Base-by-base conservation (phyloP, 2,888 invertebrate genomes). In the Dasypolia templi region DNA sequence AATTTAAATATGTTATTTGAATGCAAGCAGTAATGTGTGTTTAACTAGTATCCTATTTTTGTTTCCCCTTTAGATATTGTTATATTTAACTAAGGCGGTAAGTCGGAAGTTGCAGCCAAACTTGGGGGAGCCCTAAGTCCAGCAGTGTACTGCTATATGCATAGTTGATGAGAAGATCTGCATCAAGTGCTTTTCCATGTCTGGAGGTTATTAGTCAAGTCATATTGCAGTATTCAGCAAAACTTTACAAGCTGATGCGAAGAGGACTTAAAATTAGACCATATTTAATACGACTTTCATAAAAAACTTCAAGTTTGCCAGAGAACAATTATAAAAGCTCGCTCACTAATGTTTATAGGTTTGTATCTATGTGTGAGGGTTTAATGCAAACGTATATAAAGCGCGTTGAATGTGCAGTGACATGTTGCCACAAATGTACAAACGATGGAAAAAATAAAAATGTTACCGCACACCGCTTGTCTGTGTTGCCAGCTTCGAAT, bases 361-460 rank as follows among this genome's bases (percentile, higher is more conserved):
- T 5, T 9, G 35, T 63, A 1, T 65, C 42, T 68, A 61, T 49
- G 66, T 67, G 72, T 19, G 66, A 46, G 70, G 67, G 55, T 87
- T 86, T 87, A 86, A 87, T 87, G 86, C 79, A 78, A 87, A 83
- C 87, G 79, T 82, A 83, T 87, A 87, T 87, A 87, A 87, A 87
- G 84, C 80, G 82, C 87, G 82, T 84, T 78, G 82, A 87, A 88
- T 86, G 87, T 86, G 84, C 86, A 86, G 83, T 85, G 79, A 83
- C 84, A 80, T 84, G 86, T 81, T 83, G 83, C 89, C 88, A 82
- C 88, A 88, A 88, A 88, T 86, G 87, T 88, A 87, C 85, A 85
- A 87, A 82, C 83, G 85, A 81, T 82, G 83, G 80, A 84, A 82
- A 85, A 88, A 83, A 86, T 88, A 89, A 89, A 88, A 87, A 87